Evolutionary conservation across 2,888 invertebrate species (phyloP).

Genomic region (Teinopalpus imperialis): DNA sequence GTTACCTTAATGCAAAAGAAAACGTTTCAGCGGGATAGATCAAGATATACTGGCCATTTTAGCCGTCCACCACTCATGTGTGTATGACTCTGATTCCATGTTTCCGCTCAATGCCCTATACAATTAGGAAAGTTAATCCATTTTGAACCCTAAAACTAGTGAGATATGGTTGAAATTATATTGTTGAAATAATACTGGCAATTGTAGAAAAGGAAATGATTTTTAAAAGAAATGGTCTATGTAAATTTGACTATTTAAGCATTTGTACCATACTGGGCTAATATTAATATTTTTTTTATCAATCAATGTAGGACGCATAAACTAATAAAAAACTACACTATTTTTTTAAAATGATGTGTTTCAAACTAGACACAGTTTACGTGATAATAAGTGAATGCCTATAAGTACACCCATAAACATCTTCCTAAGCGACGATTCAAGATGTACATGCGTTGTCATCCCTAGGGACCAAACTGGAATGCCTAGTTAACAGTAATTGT

Average conservation of each 20-base stretch:
- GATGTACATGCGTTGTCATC: no score
- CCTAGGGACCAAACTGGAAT: no score
- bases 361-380: no score
- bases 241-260: constrained; percentile 18
- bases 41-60: constrained; percentile 54
- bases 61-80: constrained; percentile 56
- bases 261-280: not conserved
- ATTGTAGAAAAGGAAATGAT: constrained; percentile 37
- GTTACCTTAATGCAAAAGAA: constrained; percentile 35
- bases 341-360: no score
- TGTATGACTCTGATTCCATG: constrained; percentile 67
- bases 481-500: no score
- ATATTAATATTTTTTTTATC: no score
- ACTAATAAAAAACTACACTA: no score
- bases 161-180: constrained; percentile 35
- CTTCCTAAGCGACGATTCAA: no score
- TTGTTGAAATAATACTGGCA: constrained; percentile 13
- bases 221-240: constrained; percentile 40
- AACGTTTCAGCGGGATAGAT: constrained; percentile 42
- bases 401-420: no score
- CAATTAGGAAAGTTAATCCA: constrained; percentile 39
- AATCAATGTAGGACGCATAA: no score
- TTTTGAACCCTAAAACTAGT: constrained; percentile 40
- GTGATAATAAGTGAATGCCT: no score
- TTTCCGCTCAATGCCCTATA: constrained; percentile 73